Evolutionary conservation across 2,113 vertebrate species (phyloP), one percentile per base, ranked within the genome.

Genomic region (Athene noctua): DNA sequence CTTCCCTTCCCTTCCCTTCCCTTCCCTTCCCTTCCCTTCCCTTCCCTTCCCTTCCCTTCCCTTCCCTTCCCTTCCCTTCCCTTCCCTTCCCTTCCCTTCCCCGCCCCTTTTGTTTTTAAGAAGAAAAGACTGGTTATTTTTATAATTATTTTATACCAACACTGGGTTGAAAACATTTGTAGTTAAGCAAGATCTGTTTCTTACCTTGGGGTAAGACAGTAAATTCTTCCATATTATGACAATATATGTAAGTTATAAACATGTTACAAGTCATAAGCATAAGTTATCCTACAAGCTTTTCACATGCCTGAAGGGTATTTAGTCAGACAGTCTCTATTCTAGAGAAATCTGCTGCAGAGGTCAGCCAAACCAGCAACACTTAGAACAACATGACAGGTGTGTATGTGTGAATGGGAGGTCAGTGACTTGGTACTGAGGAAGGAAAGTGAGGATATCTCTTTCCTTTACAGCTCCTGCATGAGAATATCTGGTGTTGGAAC

Each of bases 81-180:
- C 21, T 55, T 70, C 42, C 51, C 4, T 54, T 42, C 30, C 55
- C 32, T 21, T 46, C 17, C 26, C 21, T 55, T 70, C 42, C 51
- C 4, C n/a, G n/a, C n/a, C 38, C 38, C 15, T 40, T 20, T 71
- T 77, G 38, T 38, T 88, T 94, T 66, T 23, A 83, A 70, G 71
- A 34, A 73, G 70, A n/a, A 7, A 51, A 14, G 14, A 63, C 44
- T 38, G 36, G 42, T 72, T 92, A 80, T 95, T 92, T 92, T 91
- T 80, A 40, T 90, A 94, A 84, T 92, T 92, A 80, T 94, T 95
- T 87, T 96, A 90, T 86, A 71, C 25, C 63, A 73, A 77, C 59
- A 94, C 55, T 58, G 61, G 94, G 52, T 80, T 95, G 85, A 96
- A 95, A 91, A 74, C 94, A 97, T 96, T 97, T 91, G 66, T 96